Percentiles rank a stretch among this genome's conserved stretches.
Evolutionary conservation across 2,113 vertebrate species (phyloP).

Genomic region (Vombatus ursinus): DNA sequence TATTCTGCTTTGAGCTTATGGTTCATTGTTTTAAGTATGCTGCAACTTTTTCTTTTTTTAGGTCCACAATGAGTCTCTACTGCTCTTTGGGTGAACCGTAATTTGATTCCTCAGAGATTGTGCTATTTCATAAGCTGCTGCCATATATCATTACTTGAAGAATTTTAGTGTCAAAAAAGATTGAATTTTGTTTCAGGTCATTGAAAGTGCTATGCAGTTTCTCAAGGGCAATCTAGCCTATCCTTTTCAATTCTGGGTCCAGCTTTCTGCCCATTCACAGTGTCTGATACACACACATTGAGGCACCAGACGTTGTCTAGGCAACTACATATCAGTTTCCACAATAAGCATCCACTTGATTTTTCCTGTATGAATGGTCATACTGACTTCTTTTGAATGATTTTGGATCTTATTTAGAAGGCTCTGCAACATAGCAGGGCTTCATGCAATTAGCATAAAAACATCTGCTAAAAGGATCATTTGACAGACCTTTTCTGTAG

Average conservation of each 20-base stretch:
- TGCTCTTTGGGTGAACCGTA: background rate
- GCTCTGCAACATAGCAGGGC: background rate
- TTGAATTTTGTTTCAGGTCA: background rate
- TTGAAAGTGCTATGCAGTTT: background rate
- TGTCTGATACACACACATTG: background rate
- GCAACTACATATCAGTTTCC: background rate
- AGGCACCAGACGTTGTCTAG: background rate
- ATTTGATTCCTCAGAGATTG: background rate
- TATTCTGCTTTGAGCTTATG: background rate
- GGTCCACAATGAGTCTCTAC: background rate
- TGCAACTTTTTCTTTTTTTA: background rate
- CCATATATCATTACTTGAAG: background rate
- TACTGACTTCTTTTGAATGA: background rate
- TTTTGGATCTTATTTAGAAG: background rate
- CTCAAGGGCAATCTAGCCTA: background rate
- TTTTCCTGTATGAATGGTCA: background rate
- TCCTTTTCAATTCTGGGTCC: background rate
- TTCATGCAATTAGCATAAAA: background rate
- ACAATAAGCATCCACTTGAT: background rate
- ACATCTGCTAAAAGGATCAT: background rate
- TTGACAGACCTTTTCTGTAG: background rate
- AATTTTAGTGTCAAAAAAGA: background rate
- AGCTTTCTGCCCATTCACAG: background rate
- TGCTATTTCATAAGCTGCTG: background rate
- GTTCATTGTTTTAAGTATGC: background rate